A percentile compares a stretch with the other conserved stretches of the same genome.
Conservation (phyloP, 2,113 vertebrate species). For the Dicrurus megarhynchus region DNA sequence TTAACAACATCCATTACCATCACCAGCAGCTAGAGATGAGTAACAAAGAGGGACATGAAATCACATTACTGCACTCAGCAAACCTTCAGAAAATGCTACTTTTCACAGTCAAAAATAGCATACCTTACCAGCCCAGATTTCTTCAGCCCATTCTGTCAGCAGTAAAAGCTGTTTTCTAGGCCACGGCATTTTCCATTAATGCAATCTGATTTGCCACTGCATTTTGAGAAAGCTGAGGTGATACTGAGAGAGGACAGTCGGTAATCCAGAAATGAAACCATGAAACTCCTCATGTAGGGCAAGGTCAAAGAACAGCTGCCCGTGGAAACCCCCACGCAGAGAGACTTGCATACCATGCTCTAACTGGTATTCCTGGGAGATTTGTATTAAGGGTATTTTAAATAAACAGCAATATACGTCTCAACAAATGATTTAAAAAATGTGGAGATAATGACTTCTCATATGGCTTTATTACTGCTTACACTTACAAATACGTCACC, state of each 20-base stretch:
- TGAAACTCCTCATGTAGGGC: conserved; percentile 1
- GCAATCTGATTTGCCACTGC: conserved; percentile 47
- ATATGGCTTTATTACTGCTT: neutral
- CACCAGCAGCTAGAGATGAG: neutral
- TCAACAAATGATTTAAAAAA: neutral
- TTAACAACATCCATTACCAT: neutral
- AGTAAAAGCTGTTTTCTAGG: conserved; percentile 57
- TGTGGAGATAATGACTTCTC: neutral
- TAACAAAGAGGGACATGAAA: conserved; percentile 36
- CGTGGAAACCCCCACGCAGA: neutral
- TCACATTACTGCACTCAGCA: conserved; percentile 12
- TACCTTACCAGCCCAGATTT: conserved; percentile 27
- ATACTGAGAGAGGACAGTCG: neutral
- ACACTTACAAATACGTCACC: neutral
- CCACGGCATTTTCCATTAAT: conserved; percentile 34
- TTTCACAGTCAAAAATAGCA: conserved; percentile 55
- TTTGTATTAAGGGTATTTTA: neutral
- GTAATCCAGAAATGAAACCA: conserved; percentile 23
- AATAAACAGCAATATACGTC: neutral
- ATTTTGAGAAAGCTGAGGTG: conserved; percentile 46
- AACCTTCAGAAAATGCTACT: conserved; percentile 48
- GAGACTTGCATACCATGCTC: neutral
- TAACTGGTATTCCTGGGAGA: neutral
- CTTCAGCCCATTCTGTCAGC: conserved; percentile 55
- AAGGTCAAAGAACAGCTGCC: conserved; percentile 29